Evolutionary conservation across 2,888 invertebrate species (phyloP), one percentile per base, ranked within the genome.

Genomic region (Crioceris asparagi): DNA sequence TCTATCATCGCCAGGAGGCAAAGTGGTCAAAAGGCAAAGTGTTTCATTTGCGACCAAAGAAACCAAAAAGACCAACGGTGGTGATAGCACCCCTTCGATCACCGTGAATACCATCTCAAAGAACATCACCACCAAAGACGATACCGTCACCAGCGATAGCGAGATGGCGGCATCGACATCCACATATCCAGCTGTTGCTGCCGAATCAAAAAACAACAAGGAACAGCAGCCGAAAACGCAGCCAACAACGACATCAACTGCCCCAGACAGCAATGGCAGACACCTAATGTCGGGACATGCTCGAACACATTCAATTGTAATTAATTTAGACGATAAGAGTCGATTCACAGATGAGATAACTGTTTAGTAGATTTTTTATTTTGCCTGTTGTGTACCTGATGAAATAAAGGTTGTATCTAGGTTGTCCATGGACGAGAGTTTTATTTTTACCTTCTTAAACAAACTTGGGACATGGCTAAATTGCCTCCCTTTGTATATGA

Each of bases 261-360:
- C 41, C 23, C 49, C 42, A 41, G 57, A 61, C 49, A 59, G 51
- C 31, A 59, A 58, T 41, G 62, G 64, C 31, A 53, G 60, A 47
- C 53, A 58, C 36, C 47, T 65, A 23, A 63, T 64, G 51, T 79
- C 80, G 6, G 80, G 79, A 1, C 81, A 80, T 52, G 77, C 79
- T 10, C 69, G 76, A 54, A 80, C 80, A 43, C 81, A 79, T 53
- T 78, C 80, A n/a, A 81, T 83, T 54, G 77, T 83, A 50, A 80
- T 84, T 48, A 83, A 83, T 62, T 66, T 83, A 52, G 83, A 83
- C 57, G 83, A 83, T 63, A 83, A 83, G 56, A 82, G 78, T 61
- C 71, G 82, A 52, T 83, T 83, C 62, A 83, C 83, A 29, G 83
- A 84, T 62, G 84, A 84, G 62, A 82, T 84, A 45, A 83, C 83